Conservation (phyloP, 2,797 vertebrate genomes). For the Scyliorhinus canicula region DNA sequence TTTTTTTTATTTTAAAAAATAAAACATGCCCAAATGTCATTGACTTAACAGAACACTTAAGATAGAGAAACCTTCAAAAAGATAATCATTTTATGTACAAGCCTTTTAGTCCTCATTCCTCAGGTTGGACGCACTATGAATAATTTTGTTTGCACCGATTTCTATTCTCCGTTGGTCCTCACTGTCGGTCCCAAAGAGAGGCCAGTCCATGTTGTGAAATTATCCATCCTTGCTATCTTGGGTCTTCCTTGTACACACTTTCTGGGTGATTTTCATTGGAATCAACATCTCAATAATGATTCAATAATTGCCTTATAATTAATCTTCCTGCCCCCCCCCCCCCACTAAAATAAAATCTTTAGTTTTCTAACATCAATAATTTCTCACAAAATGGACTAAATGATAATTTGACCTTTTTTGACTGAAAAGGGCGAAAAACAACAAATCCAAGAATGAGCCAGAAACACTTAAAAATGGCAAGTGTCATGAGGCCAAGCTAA, state of each 20-base stretch:
- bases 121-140: too few relatives aligned
- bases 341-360: background rate
- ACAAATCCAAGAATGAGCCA: background rate
- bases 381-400: background rate
- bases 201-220: too few relatives aligned
- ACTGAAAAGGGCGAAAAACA: background rate
- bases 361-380: background rate
- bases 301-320: background rate
- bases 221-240: too few relatives aligned
- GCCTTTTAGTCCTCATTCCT: too few relatives aligned
- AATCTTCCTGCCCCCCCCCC: background rate
- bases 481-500: too few relatives aligned
- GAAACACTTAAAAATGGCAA: background rate
- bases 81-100: background rate
- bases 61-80: background rate
- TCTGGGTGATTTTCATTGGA: background rate
- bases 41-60: background rate
- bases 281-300: background rate
- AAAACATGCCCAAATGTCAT: background rate
- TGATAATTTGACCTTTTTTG: background rate
- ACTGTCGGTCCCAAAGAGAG: too few relatives aligned
- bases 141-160: too few relatives aligned
- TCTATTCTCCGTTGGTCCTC: too few relatives aligned
- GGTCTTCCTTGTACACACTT: too few relatives aligned
- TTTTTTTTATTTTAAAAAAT: background rate